Conservation (phyloP, 2,113 vertebrate genomes). For the Carollia perspicillata region DNA sequence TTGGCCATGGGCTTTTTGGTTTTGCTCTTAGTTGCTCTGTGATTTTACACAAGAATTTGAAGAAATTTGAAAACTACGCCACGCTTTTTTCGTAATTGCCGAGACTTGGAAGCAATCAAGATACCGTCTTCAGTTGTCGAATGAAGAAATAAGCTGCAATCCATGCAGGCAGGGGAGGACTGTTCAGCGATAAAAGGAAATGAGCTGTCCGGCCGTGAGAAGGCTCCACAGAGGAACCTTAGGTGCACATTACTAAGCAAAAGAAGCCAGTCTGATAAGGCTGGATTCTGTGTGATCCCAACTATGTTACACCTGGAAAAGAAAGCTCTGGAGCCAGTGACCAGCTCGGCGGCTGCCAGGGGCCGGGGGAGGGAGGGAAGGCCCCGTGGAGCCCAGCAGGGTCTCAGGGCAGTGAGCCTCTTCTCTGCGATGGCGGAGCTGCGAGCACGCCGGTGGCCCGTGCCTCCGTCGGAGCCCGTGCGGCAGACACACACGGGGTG, state of each 20-base stretch:
- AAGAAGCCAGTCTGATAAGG: neutral
- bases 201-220: neutral
- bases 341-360: neutral
- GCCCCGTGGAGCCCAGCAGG: neutral
- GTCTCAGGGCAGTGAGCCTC: no score
- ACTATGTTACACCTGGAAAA: neutral
- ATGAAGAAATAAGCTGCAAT: no score
- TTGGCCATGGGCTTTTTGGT: neutral
- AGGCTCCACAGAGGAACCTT: neutral
- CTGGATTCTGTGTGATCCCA: no score
- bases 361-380: neutral
- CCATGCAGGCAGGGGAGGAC: neutral
- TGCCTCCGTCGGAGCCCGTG: neutral
- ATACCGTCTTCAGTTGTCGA: neutral
- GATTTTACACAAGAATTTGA: neutral
- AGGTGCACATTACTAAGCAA: fast-evolving
- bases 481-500: no score
- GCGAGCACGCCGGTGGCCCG: neutral
- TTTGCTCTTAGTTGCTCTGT: neutral
- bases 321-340: neutral
- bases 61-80: neutral
- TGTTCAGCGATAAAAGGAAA: neutral
- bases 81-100: neutral
- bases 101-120: neutral
- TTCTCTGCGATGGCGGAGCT: fast-evolving